Evolutionary conservation across 2,113 vertebrate genomes (phyloP).

Genomic region (Puffinus mauretanicus): DNA sequence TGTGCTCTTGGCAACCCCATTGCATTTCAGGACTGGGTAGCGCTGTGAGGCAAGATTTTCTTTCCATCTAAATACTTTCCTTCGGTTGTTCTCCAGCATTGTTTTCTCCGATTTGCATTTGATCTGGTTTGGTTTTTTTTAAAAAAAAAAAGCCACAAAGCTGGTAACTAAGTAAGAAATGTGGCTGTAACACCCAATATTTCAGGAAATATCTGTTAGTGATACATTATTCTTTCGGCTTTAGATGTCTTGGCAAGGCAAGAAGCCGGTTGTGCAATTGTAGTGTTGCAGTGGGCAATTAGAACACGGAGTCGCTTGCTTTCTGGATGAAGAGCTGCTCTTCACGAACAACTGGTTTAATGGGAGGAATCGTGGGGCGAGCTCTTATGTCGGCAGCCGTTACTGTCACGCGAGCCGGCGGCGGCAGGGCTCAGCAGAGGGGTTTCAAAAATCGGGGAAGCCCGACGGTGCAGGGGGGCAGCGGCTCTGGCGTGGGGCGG

Average conservation of each 20-base stretch:
- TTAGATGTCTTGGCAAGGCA: not conserved
- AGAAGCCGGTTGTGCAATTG: not conserved
- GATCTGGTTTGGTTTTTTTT: not conserved
- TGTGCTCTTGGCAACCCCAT: not conserved
- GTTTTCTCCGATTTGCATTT: not conserved
- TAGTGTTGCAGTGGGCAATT: rapidly evolving
- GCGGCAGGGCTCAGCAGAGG: not conserved
- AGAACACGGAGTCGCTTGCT: not conserved
- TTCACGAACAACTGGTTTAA: not conserved
- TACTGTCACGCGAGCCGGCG: rapidly evolving
- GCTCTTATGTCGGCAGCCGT: not conserved
- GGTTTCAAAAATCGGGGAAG: rapidly evolving
- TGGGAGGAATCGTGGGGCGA: not conserved
- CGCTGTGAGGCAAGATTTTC: not conserved
- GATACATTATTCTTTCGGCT: not conserved
- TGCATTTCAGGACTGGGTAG: not conserved
- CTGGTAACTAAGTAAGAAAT: not conserved
- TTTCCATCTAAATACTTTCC: not conserved
- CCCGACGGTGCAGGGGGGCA: rapidly evolving
- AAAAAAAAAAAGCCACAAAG: not conserved
- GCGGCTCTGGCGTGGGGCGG: not conserved
- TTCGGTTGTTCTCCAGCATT: not conserved
- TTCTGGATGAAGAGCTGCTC: not conserved
- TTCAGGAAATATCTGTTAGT: not conserved
- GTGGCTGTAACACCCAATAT: not conserved